phyloP scores from a whole-genome alignment of 2,888 invertebrate genomes.

The Selenia dentaria region DNA sequence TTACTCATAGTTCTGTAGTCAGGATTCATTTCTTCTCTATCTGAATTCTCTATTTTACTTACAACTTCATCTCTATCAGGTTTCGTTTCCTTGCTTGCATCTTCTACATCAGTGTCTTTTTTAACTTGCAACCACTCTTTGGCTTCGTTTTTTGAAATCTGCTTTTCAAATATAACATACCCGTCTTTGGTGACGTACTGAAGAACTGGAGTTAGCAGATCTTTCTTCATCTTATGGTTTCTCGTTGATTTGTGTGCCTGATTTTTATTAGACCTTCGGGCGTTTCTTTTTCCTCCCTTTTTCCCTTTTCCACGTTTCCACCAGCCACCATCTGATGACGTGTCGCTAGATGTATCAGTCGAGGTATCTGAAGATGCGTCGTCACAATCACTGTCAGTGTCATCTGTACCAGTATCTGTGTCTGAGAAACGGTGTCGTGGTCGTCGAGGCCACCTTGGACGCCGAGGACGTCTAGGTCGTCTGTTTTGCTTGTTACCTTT shows the following conservation, averaged over 20 bases:
- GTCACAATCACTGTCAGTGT: constrained; percentile 23
- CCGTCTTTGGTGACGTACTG: constrained; percentile 77
- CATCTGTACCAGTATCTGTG: constrained; percentile 12
- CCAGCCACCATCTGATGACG: constrained; percentile 45
- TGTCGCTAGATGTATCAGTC: constrained; percentile 41
- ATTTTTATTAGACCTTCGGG: constrained; percentile 24
- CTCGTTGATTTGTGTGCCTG: constrained; percentile 36
- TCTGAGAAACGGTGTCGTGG: constrained; percentile 14
- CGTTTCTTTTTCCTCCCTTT: constrained; percentile 28
- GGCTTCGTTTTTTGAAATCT: constrained; percentile 66
- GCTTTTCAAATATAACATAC: constrained; percentile 73
- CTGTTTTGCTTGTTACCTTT: background rate
- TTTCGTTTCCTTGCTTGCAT: constrained; percentile 21
- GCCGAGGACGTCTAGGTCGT: background rate
- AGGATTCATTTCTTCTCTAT: constrained; percentile 13
- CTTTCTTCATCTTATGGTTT: constrained; percentile 39
- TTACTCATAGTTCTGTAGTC: constrained; percentile 12
- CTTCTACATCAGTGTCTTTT: constrained; percentile 27
- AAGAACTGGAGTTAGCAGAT: constrained; percentile 63
- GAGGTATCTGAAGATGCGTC: constrained; percentile 34
- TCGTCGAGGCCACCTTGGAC: constrained; percentile 1
- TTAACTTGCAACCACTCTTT: constrained; percentile 60
- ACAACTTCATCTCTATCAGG: constrained; percentile 24
- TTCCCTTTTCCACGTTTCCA: constrained; percentile 44
- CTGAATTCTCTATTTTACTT: constrained; percentile 5